A percentile compares a stretch with the other conserved stretches of the same genome.
Conservation (phyloP, 2,113 vertebrate species). For the Pseudorasbora parva region DNA sequence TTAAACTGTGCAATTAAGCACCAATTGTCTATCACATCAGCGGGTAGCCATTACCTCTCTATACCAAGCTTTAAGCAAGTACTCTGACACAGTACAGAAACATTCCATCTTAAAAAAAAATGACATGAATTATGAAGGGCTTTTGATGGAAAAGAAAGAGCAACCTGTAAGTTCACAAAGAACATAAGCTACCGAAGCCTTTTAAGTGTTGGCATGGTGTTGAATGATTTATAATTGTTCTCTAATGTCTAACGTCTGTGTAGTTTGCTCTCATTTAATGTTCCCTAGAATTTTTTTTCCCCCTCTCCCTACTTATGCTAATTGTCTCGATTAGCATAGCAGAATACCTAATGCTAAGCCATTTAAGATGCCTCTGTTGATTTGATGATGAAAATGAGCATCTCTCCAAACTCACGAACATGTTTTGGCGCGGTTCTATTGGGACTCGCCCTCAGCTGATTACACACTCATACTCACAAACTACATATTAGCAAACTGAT, state of each 20-base stretch:
- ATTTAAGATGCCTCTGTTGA: slow-evolving; percentile 27
- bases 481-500: slow-evolving; percentile 17
- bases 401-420: background rate
- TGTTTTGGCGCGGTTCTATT: background rate
- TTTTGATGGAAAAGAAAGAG: slow-evolving; percentile 14
- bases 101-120: background rate
- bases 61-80: slow-evolving; percentile 44
- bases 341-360: slow-evolving; percentile 32
- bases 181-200: slow-evolving; percentile 13
- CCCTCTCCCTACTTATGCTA: slow-evolving; percentile 34
- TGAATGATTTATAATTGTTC: slow-evolving; percentile 40
- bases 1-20: slow-evolving; percentile 56
- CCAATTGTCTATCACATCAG: slow-evolving; percentile 49
- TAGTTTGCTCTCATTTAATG: background rate
- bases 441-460: slow-evolving; percentile 27
- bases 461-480: slow-evolving; percentile 15
- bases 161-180: slow-evolving; percentile 16
- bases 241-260: background rate
- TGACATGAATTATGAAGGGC: slow-evolving; percentile 34
- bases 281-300: background rate
- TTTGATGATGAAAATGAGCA: slow-evolving; percentile 44
- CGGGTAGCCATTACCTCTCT: slow-evolving; percentile 38
- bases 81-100: background rate
- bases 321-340: slow-evolving; percentile 38
- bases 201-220: slow-evolving; percentile 10